Evolutionary conservation across 2,113 vertebrate species (phyloP).

Genomic region (Thomomys bottae): DNA sequence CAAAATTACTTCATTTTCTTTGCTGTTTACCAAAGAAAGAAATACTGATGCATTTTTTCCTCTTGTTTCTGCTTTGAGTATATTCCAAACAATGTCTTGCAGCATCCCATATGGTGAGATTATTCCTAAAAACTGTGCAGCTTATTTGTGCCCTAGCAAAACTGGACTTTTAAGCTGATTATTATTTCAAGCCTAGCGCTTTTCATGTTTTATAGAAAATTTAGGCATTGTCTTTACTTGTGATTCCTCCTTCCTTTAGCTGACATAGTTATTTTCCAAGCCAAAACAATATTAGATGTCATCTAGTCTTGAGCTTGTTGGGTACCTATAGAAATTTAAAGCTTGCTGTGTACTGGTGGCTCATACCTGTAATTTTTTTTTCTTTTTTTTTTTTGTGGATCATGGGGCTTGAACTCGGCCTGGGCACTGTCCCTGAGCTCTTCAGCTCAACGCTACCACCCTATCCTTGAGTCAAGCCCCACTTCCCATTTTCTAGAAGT

Average conservation of each 20-base stretch:
- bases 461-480: no score
- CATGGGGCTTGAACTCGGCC: no score
- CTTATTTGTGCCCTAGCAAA: not conserved
- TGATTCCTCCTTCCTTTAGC: not conserved
- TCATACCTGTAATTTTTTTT: no score
- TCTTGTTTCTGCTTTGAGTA: not conserved
- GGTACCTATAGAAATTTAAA: slow-evolving; percentile 13
- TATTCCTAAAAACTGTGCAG: not conserved
- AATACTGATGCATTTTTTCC: not conserved
- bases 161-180: not conserved
- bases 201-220: slow-evolving; percentile 31
- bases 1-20: not conserved
- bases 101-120: not conserved
- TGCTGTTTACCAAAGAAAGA: not conserved
- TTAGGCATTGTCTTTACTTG: not conserved
- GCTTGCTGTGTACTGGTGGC: not conserved
- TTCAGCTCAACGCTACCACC: no score
- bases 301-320: slow-evolving; percentile 4
- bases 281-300: not conserved
- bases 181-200: not conserved
- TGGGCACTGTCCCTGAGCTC: no score
- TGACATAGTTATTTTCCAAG: not conserved
- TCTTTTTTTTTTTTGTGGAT: no score
- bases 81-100: not conserved
- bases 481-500: no score